Percentiles rank a stretch among this genome's conserved stretches.
phyloP scores from a whole-genome alignment of 2,797 vertebrate genomes.

The Atherinosoma microstoma region DNA sequence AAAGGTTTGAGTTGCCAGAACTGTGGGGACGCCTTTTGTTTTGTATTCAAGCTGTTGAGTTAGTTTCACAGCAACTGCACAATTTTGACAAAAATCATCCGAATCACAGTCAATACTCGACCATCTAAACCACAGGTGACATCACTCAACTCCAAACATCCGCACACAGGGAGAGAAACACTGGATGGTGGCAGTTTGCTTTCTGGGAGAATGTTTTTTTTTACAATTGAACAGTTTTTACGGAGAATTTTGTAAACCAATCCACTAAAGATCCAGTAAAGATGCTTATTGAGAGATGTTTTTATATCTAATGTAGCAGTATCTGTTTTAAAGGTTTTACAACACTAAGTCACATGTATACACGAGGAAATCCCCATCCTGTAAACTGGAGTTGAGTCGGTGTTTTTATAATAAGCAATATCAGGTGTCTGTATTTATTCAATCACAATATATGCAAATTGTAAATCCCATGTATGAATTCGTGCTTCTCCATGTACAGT shows the following conservation, averaged over 20 bases:
- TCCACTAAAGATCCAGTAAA: background rate
- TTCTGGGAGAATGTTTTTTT: background rate
- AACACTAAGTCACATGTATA: background rate
- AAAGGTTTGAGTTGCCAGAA: background rate
- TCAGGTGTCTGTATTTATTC: conserved; percentile 1
- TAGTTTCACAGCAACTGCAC: conserved; percentile 23
- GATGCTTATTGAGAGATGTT: background rate
- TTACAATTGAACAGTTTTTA: conserved; percentile 17
- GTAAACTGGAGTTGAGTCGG: conserved; percentile 11
- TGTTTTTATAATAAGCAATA: conserved; percentile 24
- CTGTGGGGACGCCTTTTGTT: background rate
- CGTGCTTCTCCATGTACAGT: conserved; percentile 66
- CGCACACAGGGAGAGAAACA: background rate
- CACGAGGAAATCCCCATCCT: background rate
- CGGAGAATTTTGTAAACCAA: conserved; percentile 1
- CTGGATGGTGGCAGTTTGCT: background rate
- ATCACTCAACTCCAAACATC: background rate
- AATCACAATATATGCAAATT: conserved; percentile 28
- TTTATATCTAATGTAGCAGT: conserved; percentile 25
- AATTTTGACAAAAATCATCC: conserved; percentile 61
- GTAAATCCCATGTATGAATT: conserved; percentile 16
- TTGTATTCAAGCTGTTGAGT: conserved; percentile 50
- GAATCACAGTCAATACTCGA: conserved; percentile 47
- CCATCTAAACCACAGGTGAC: conserved; percentile 9
- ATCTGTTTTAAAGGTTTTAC: conserved; percentile 39